phyloP scores from a whole-genome alignment of 1,140 invertebrate genomes.

The Hylaeus volcanicus region DNA sequence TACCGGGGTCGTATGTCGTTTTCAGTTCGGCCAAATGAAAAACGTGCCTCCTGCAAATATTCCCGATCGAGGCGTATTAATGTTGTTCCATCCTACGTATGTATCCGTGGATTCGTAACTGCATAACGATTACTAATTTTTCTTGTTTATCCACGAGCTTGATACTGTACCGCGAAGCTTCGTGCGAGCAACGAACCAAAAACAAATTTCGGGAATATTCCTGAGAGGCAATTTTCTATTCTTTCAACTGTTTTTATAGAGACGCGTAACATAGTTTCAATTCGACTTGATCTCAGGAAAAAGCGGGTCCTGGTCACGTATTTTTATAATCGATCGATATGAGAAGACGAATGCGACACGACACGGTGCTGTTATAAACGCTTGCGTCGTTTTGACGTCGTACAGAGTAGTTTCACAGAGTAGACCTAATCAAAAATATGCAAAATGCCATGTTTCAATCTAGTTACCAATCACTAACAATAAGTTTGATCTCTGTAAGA shows the following conservation, averaged over 20 bases:
- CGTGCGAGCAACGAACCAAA: background rate
- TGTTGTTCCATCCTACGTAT: background rate
- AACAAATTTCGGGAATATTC: no score
- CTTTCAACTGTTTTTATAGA: background rate
- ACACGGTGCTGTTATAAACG: constrained; percentile 51
- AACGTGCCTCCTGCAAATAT: constrained; percentile 51
- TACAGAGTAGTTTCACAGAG: no score
- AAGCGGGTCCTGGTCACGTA: constrained; percentile 32
- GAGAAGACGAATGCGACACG: constrained; percentile 50
- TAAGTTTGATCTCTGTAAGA: no score
- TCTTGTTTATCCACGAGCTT: background rate
- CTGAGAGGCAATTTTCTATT: background rate
- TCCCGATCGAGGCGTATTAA: constrained; percentile 26
- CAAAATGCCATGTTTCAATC: no score
- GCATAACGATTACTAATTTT: background rate
- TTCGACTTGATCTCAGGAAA: background rate
- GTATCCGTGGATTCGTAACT: background rate
- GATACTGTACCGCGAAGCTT: background rate
- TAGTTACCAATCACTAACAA: no score
- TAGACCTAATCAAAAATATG: no score
- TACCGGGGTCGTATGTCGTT: constrained; percentile 5
- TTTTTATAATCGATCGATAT: constrained; percentile 64
- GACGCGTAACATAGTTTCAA: background rate
- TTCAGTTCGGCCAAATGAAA: constrained; percentile 48
- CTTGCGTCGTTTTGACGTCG: constrained; percentile 3